Conservation (phyloP, 1,140 invertebrate species). For the Diabrotica virgifera region DNA sequence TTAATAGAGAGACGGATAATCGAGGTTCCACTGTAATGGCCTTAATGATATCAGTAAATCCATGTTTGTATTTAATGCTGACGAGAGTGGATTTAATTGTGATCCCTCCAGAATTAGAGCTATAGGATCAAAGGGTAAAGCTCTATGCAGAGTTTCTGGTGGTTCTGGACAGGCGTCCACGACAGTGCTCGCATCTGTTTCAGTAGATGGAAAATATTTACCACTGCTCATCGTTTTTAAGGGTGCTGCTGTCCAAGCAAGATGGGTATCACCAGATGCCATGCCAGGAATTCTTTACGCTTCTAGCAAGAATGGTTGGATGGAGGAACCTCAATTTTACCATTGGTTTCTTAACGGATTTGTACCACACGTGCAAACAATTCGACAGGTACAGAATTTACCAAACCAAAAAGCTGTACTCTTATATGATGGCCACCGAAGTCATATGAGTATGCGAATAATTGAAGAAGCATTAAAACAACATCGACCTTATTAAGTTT, state of each 20-base stretch:
- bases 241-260: slow-evolving; percentile 8
- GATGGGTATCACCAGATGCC: too few species aligned
- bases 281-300: too few species aligned
- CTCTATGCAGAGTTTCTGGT: background rate
- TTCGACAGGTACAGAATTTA: too few species aligned
- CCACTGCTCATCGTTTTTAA: slow-evolving; percentile 13
- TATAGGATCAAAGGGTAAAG: slow-evolving; percentile 1
- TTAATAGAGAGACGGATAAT: too few species aligned
- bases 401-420: too few species aligned
- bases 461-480: background rate
- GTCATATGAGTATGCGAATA: background rate
- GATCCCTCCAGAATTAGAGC: background rate
- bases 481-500: background rate
- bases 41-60: background rate
- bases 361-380: too few species aligned
- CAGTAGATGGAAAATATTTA: slow-evolving; percentile 1
- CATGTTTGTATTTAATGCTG: background rate
- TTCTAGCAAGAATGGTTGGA: too few species aligned
- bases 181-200: slow-evolving; percentile 7
- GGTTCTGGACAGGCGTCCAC: too few species aligned
- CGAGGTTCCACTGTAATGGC: background rate
- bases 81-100: slow-evolving; percentile 5
- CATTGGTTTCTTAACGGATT: too few species aligned
- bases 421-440: too few species aligned
- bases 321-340: too few species aligned